Percentiles rank a stretch among this genome's conserved stretches.
Conservation (phyloP, 2,113 vertebrate species). For the Chinchilla lanigera region DNA sequence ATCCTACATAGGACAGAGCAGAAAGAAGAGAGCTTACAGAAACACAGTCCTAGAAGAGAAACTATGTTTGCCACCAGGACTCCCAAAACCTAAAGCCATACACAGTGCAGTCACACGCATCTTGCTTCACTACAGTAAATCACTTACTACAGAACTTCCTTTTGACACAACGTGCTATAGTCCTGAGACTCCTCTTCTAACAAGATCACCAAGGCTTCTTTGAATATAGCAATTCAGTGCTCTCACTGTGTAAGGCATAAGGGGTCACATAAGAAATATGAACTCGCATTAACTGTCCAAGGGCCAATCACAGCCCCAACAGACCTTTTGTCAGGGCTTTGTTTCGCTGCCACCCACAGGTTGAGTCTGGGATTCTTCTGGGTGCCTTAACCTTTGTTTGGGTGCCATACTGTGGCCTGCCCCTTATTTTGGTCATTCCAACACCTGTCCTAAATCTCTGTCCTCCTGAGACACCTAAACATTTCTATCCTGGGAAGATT, state of each 20-base stretch:
- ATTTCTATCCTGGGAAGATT: background rate
- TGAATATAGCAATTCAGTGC: background rate
- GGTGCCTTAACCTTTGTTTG: background rate
- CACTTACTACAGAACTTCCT: background rate
- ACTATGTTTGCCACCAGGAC: background rate
- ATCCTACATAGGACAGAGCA: fast-evolving
- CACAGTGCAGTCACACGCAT: no score
- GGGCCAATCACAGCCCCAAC: background rate
- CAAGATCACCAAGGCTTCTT: background rate
- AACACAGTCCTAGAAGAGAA: background rate
- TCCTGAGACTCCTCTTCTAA: background rate
- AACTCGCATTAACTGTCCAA: background rate
- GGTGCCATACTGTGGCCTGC: background rate
- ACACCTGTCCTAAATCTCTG: background rate
- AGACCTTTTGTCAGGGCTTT: background rate
- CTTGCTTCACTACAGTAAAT: background rate
- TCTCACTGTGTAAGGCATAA: background rate
- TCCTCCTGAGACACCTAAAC: background rate
- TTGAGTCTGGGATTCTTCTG: background rate
- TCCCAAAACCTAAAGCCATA: background rate
- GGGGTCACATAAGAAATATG: background rate
- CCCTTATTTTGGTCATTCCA: background rate
- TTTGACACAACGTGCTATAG: background rate
- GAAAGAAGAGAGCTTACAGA: background rate
- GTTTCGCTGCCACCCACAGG: background rate